Percentiles rank a stretch among this genome's conserved stretches.
These are phyloP conservation scores for Eulemur macaco DNA, from an alignment of 2,113 vertebrate species.

Conservation along the genomic window DNA sequence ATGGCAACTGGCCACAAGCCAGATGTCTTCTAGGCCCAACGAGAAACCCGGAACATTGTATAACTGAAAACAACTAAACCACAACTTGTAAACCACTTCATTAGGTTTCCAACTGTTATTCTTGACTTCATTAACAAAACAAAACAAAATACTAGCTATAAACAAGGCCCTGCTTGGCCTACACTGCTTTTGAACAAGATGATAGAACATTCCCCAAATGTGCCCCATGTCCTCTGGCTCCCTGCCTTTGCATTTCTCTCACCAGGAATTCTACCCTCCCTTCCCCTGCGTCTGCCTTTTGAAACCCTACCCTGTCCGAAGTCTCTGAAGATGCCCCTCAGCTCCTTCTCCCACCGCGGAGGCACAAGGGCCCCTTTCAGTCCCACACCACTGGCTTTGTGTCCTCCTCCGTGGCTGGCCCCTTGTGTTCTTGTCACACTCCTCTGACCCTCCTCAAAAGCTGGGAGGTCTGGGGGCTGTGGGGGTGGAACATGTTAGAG, in stretches of 20 bases:
- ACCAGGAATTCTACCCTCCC: not conserved
- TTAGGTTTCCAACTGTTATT: constrained; percentile 31
- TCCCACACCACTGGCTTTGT: not conserved
- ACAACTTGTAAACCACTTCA: constrained; percentile 19
- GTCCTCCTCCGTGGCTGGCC: not conserved
- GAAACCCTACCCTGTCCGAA: not conserved
- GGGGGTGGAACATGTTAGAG: not conserved
- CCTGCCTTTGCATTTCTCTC: not conserved
- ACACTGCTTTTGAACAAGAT: not conserved
- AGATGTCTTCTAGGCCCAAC: not conserved
- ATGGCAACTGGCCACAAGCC: not conserved
- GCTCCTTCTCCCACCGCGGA: not conserved
- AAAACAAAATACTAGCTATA: constrained; percentile 27
- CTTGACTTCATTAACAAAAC: constrained; percentile 46
- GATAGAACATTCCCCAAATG: not conserved
- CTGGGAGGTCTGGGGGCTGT: not conserved
- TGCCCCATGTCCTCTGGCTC: not conserved
- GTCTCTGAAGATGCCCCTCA: not conserved
- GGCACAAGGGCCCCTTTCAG: not conserved
- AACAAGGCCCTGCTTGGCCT: not conserved
- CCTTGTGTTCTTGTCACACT: not conserved
- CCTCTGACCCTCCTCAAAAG: not conserved
- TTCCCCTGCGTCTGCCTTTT: not conserved
- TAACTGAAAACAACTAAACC: constrained; percentile 46
- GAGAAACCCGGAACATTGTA: not conserved